These are phyloP conservation scores for Corapipo altera DNA, from an alignment of 2,113 vertebrate genomes.

Conservation along the genomic window DNA sequence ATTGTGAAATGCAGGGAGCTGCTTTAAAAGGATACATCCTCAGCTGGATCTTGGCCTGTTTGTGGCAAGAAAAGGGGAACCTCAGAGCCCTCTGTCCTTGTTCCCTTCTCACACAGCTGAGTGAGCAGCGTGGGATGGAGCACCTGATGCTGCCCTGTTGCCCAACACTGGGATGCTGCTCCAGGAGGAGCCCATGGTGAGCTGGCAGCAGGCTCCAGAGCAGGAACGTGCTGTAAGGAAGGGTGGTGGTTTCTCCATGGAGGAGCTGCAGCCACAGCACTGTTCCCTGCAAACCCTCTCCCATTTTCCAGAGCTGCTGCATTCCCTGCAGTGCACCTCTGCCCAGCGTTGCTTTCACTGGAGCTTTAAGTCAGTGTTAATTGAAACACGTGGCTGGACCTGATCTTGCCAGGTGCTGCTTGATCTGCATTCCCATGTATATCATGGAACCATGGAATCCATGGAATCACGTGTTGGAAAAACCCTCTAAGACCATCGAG, in stretches of 20 bases:
- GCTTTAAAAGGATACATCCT: background rate
- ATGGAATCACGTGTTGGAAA: too few species aligned
- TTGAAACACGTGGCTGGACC: background rate
- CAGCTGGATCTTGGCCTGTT: background rate
- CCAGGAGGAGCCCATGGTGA: background rate
- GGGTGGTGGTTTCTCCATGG: background rate
- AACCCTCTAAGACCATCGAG: accelerated
- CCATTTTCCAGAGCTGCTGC: background rate
- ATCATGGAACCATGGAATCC: background rate
- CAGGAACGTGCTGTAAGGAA: background rate
- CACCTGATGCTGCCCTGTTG: background rate
- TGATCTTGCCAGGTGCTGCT: background rate
- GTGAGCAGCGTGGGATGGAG: background rate
- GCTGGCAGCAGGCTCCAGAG: background rate
- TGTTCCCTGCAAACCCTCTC: background rate
- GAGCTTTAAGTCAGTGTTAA: background rate
- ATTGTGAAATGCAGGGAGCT: background rate
- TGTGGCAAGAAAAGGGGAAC: constrained; percentile 17
- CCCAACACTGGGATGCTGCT: background rate
- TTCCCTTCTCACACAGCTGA: background rate
- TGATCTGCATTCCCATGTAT: background rate
- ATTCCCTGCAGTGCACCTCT: background rate
- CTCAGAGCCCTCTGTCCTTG: background rate
- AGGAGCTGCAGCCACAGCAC: background rate
- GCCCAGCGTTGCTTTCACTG: background rate